Evolutionary conservation across 2,113 vertebrate genomes (phyloP).

Genomic region (Melanerpes formicivorus): DNA sequence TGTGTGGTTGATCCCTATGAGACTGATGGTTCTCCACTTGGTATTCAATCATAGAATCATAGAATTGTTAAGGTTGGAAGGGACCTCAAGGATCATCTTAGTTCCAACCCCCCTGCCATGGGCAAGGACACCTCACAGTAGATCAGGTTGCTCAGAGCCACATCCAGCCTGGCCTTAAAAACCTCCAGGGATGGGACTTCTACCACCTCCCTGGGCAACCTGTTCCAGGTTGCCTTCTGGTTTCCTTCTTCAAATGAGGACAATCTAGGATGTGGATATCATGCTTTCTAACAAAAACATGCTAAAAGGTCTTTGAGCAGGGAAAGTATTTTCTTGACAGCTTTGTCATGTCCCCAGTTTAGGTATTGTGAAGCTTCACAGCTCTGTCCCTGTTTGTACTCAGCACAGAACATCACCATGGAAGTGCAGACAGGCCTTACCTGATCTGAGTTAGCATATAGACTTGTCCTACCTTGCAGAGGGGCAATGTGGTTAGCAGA

Average conservation of each 20-base stretch:
- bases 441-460: not conserved
- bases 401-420: not conserved
- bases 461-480: too few relatives aligned
- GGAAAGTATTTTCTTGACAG: not conserved
- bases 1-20: not conserved
- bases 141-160: too few relatives aligned
- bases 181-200: too few relatives aligned
- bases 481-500: too few relatives aligned
- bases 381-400: not conserved
- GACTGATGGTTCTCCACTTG: not conserved
- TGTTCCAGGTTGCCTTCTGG: too few relatives aligned
- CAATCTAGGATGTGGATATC: fast-evolving
- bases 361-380: not conserved
- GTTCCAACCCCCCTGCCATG: too few relatives aligned
- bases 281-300: not conserved
- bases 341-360: too few relatives aligned
- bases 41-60: not conserved
- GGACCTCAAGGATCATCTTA: too few relatives aligned
- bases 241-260: not conserved
- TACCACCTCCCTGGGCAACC: too few relatives aligned
- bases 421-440: fast-evolving
- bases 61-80: too few relatives aligned
- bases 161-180: too few relatives aligned
- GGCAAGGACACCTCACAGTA: too few relatives aligned
- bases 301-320: not conserved